Evolutionary conservation across 2,797 vertebrate species (phyloP).

Genomic region (Helicolenus hilgendorfi): DNA sequence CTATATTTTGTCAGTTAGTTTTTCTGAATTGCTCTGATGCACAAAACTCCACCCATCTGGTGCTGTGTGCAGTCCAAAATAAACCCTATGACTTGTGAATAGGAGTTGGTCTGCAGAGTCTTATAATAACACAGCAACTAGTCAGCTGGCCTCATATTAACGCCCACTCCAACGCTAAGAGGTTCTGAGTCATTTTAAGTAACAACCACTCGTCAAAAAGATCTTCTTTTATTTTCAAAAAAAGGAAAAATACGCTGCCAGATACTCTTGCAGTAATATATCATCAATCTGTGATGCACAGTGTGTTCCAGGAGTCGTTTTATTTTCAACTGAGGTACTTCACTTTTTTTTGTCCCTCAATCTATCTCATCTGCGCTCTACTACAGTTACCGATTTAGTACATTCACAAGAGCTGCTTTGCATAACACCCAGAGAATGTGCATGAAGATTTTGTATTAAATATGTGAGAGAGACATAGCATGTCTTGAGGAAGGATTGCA

Average conservation of each 20-base stretch:
- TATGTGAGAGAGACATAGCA: not conserved
- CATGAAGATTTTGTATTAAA: not conserved
- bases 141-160: constrained; percentile 29
- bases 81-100: constrained; percentile 33
- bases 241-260: not conserved
- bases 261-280: not conserved
- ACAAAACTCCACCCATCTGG: constrained; percentile 33
- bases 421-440: not conserved
- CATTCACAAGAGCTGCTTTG: not conserved
- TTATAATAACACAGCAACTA: constrained; percentile 45
- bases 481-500: not conserved
- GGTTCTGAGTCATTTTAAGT: constrained; percentile 30
- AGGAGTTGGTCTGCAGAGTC: constrained; percentile 16
- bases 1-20: not conserved
- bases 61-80: constrained; percentile 30
- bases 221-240: not conserved
- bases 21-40: constrained; percentile 11
- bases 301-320: not conserved
- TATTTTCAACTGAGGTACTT: not conserved
- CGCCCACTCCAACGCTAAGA: constrained; percentile 30
- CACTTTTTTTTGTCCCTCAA: not conserved
- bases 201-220: constrained; percentile 15
- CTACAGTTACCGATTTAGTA: not conserved
- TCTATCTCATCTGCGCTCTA: not conserved
- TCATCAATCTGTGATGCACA: constrained; percentile 11